These are phyloP conservation scores for Apogon hyalosoma DNA, from an alignment of 2,797 vertebrate genomes.

Conservation along the genomic window DNA sequence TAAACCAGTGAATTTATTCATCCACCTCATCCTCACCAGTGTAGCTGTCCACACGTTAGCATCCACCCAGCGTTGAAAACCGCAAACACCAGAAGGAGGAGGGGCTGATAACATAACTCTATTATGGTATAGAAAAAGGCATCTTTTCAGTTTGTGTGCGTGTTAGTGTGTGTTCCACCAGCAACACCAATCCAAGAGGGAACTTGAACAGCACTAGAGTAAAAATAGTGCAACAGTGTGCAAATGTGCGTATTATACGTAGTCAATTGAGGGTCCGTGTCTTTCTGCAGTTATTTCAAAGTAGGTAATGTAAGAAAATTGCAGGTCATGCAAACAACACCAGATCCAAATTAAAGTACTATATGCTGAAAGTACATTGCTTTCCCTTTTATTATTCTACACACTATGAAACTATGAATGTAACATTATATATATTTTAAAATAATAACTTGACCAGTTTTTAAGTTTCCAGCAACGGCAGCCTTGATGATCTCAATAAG, in stretches of 20 bases:
- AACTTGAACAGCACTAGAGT: slow-evolving; percentile 12
- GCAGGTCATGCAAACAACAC: slow-evolving; percentile 7
- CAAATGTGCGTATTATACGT: slow-evolving; percentile 3
- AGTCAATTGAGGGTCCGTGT: slow-evolving; percentile 5
- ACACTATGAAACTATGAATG: background rate
- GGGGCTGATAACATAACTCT: slow-evolving; percentile 49
- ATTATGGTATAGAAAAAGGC: slow-evolving; percentile 48
- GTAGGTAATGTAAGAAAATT: background rate
- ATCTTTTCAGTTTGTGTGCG: slow-evolving; percentile 10
- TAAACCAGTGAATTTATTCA: slow-evolving; percentile 84
- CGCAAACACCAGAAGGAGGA: slow-evolving; percentile 29
- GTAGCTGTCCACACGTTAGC: slow-evolving; percentile 75
- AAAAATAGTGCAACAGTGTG: slow-evolving; percentile 32
- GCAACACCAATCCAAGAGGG: slow-evolving; percentile 23
- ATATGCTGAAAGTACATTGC: background rate
- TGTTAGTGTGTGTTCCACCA: slow-evolving; percentile 8
- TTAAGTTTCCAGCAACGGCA: too few relatives aligned
- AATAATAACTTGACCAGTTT: too few relatives aligned
- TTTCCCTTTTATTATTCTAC: background rate
- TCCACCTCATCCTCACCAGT: slow-evolving; percentile 78
- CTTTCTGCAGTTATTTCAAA: slow-evolving; percentile 6
- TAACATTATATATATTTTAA: too few relatives aligned
- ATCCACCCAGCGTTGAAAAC: slow-evolving; percentile 71
- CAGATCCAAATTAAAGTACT: slow-evolving; percentile 5
- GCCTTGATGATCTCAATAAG: background rate